Evolutionary conservation across 2,113 vertebrate species (phyloP).

Genomic region (Pyxicephalus adspersus): DNA sequence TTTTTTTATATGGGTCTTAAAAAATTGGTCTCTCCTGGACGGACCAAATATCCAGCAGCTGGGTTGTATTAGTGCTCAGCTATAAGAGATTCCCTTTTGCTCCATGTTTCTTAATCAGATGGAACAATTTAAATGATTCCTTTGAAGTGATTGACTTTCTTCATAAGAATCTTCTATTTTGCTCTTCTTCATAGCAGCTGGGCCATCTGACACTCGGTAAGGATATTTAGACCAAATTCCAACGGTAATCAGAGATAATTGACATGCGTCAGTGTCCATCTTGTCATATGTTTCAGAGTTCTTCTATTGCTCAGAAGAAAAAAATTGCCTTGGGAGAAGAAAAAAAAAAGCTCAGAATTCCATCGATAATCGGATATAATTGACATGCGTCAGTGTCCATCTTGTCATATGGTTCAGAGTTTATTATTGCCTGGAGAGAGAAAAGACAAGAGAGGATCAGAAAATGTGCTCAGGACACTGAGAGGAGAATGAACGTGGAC

Average conservation of each 20-base stretch:
- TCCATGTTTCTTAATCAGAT: slow-evolving; percentile 8
- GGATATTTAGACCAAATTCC: not conserved
- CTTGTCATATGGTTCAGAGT: no score
- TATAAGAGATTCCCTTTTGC: not conserved
- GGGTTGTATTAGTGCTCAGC: not conserved
- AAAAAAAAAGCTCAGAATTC: no score
- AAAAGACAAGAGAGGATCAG: no score
- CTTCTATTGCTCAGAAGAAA: no score
- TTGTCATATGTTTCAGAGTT: no score
- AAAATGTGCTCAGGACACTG: no score
- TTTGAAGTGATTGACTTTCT: slow-evolving; percentile 1
- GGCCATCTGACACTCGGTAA: slow-evolving; percentile 5
- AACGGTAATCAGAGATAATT: slow-evolving; percentile 1
- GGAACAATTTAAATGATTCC: slow-evolving; percentile 3
- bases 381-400: no score
- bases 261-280: no score
- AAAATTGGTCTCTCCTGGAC: not conserved
- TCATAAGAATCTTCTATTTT: not conserved
- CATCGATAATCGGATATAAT: not conserved
- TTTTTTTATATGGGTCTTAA: not conserved
- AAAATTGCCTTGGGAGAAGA: no score
- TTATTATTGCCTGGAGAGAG: no score
- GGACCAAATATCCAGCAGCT: slow-evolving; percentile 9
- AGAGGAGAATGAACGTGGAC: no score
- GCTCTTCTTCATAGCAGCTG: not conserved